Conservation (phyloP, 2,888 invertebrate species). For the Drosophila parthenogenetica region DNA sequence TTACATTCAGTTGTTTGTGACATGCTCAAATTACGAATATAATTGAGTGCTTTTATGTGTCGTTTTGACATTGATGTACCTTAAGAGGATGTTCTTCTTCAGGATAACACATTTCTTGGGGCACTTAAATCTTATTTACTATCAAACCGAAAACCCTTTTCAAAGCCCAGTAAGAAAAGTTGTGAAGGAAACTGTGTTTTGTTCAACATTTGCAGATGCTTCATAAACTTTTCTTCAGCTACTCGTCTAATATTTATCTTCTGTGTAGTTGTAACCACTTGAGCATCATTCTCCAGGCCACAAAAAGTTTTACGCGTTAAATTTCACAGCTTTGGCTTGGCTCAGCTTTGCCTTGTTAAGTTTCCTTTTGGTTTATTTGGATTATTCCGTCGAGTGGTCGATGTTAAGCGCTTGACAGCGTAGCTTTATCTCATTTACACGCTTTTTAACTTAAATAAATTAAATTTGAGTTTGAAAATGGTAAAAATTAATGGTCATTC, state of each 20-base stretch:
- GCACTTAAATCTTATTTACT: background rate
- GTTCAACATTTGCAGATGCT: constrained; percentile 5
- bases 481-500: constrained; percentile 9
- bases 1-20: constrained; percentile 34
- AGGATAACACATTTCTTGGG: background rate
- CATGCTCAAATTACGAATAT: constrained; percentile 16
- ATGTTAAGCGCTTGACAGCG: constrained; percentile 6
- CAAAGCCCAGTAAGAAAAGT: background rate
- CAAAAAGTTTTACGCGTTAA: constrained; percentile 41
- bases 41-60: constrained; percentile 11
- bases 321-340: constrained; percentile 27
- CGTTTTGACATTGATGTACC: background rate
- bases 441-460: constrained; percentile 1
- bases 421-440: constrained; percentile 8
- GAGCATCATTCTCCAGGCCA: constrained; percentile 23
- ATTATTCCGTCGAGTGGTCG: constrained; percentile 3
- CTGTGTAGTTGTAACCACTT: constrained; percentile 8
- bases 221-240: constrained; percentile 11
- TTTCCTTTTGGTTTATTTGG: constrained; percentile 1
- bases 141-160: constrained; percentile 5
- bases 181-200: constrained; percentile 1
- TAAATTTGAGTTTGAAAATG: background rate
- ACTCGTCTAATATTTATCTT: constrained; percentile 15
- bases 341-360: constrained; percentile 1
- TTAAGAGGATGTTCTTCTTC: background rate